These are phyloP conservation scores for Agonopterix alstromeriana DNA, from an alignment of 2,888 invertebrate genomes.

Conservation along the genomic window DNA sequence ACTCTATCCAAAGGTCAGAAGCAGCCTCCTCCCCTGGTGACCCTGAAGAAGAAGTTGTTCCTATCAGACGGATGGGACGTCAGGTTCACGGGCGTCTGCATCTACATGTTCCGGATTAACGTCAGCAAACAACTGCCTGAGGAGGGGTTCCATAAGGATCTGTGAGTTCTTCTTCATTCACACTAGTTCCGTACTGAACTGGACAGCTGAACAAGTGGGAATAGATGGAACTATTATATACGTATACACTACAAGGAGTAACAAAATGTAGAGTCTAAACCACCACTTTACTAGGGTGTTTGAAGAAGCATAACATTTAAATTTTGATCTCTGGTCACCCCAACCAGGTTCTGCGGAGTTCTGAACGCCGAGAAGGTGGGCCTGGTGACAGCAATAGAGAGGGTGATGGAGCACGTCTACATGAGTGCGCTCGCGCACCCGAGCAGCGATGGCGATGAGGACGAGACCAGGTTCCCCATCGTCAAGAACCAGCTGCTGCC, in stretches of 20 bases:
- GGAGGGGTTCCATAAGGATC: slow-evolving; percentile 93
- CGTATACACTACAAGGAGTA: no score
- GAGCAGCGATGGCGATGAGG: slow-evolving; percentile 87
- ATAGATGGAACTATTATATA: no score
- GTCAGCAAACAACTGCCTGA: slow-evolving; percentile 91
- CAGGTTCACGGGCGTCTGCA: slow-evolving; percentile 87
- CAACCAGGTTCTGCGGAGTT: slow-evolving; percentile 86
- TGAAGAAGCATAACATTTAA: not conserved
- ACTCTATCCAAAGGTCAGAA: not conserved
- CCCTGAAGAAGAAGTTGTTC: slow-evolving; percentile 85
- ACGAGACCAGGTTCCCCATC: slow-evolving; percentile 85
- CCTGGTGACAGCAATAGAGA: slow-evolving; percentile 90
- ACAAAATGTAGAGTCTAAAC: no score
- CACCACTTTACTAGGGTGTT: no score
- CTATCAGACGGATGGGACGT: slow-evolving; percentile 91
- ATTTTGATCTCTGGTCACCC: not conserved
- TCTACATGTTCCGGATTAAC: slow-evolving; percentile 91
- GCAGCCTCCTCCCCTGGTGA: slow-evolving; percentile 20
- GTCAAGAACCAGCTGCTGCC: slow-evolving; percentile 90
- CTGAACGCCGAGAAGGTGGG: slow-evolving; percentile 87
- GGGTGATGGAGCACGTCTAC: slow-evolving; percentile 91
- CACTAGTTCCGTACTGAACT: no score
- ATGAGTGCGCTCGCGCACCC: slow-evolving; percentile 93
- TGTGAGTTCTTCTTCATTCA: slow-evolving; percentile 54
- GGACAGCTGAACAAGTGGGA: no score